These are phyloP conservation scores for Semnopithecus entellus DNA, from an alignment of 2,113 vertebrate species.

Conservation along the genomic window DNA sequence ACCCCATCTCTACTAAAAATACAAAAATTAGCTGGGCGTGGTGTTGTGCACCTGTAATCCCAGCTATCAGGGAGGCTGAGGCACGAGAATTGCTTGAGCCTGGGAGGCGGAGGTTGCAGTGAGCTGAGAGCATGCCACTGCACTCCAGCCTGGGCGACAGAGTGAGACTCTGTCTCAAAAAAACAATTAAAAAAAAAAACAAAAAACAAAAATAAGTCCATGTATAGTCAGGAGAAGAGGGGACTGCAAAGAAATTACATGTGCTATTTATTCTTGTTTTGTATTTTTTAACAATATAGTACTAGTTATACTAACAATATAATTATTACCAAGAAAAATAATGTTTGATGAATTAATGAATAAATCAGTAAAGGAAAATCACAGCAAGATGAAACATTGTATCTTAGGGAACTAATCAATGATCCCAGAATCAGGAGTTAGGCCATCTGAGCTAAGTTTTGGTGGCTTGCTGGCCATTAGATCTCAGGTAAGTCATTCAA, in stretches of 20 bases:
- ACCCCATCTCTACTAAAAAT: no score
- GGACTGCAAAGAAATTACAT: background rate
- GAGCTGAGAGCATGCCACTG: no score
- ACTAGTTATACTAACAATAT: background rate
- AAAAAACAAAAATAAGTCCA: background rate
- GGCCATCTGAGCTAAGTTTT: background rate
- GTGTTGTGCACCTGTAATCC: no score
- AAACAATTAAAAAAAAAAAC: no score
- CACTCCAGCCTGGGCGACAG: no score
- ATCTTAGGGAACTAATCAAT: background rate
- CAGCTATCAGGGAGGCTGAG: no score
- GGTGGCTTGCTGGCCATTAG: background rate
- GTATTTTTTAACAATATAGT: background rate
- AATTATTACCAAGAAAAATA: background rate
- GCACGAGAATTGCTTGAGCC: no score
- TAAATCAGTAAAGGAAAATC: background rate
- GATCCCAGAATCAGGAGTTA: background rate
- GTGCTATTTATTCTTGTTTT: background rate
- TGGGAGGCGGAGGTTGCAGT: no score
- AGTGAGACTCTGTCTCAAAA: no score
- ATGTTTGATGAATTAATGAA: constrained; percentile 30
- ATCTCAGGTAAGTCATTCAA: constrained; percentile 15
- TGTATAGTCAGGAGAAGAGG: background rate
- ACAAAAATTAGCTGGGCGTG: no score
- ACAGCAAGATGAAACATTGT: background rate